These are phyloP conservation scores for Pampusana beccarii DNA, from an alignment of 2,113 vertebrate species.

Conservation along the genomic window DNA sequence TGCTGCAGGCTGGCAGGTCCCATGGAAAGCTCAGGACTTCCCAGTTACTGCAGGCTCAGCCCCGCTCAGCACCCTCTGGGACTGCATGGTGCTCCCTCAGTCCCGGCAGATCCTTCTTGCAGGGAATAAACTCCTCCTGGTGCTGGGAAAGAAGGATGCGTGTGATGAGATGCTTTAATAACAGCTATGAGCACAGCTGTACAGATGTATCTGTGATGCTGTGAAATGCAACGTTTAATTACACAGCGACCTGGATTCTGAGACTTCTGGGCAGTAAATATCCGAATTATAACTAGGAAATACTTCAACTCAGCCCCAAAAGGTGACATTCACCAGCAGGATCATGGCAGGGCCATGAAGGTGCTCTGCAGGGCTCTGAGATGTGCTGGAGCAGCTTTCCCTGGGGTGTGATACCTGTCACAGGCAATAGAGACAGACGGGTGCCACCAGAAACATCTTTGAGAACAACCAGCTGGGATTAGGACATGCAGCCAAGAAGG, in stretches of 20 bases:
- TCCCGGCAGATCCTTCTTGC: not conserved
- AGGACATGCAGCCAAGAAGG: accelerated
- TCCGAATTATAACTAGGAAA: not conserved
- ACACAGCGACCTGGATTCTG: accelerated
- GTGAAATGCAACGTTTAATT: not conserved
- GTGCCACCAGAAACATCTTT: not conserved
- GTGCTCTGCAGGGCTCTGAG: not conserved
- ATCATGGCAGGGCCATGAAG: not conserved
- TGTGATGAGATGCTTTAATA: not conserved
- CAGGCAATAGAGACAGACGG: not conserved
- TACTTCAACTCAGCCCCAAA: not conserved
- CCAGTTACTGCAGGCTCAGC: not conserved
- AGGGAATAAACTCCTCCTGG: not conserved
- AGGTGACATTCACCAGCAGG: not conserved
- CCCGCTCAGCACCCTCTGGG: not conserved
- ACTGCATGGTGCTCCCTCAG: not conserved
- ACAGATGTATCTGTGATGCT: not conserved
- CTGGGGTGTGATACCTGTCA: not conserved
- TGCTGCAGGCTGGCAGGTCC: not conserved
- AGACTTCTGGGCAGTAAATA: not conserved
- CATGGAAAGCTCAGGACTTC: not conserved
- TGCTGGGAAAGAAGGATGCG: not conserved
- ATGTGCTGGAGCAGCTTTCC: not conserved
- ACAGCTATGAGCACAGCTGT: not conserved
- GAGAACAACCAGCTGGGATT: not conserved